phyloP scores from a whole-genome alignment of 2,113 vertebrate species.

The Esox niger region DNA sequence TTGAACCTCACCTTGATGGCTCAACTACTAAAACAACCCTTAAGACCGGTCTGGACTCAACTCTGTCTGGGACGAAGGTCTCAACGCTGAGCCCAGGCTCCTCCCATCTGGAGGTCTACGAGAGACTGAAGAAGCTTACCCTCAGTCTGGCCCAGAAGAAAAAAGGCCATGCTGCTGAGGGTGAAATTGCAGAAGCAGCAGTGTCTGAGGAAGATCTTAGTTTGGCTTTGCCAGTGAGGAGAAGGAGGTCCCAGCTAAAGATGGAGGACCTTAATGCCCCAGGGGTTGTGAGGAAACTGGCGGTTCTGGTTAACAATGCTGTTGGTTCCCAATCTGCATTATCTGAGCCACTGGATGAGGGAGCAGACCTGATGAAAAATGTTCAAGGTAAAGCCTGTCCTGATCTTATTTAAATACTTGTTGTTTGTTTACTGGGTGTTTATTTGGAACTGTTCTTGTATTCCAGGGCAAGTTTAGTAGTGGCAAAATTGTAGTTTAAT shows the following conservation, averaged over 20 bases:
- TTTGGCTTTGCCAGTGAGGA: constrained; percentile 37
- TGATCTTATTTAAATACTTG: no score
- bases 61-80: constrained; percentile 24
- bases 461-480: background rate
- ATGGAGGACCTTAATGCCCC: constrained; percentile 74
- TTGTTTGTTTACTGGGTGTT: no score
- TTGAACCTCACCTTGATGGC: no score
- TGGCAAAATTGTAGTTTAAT: background rate
- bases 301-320: constrained; percentile 40
- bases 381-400: constrained; percentile 15
- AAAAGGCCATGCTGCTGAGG: constrained; percentile 29
- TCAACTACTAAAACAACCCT: no score
- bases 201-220: background rate
- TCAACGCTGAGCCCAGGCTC: constrained; percentile 66
- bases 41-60: no score
- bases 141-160: constrained; percentile 65
- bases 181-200: constrained; percentile 6
- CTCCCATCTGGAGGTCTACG: constrained; percentile 81
- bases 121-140: constrained; percentile 78
- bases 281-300: constrained; percentile 73
- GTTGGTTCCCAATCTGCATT: background rate
- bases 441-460: background rate
- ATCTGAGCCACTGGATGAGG: constrained; percentile 1
- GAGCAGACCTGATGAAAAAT: constrained; percentile 12
- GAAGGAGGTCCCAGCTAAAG: constrained; percentile 64